A percentile compares a stretch with the other conserved stretches of the same genome.
Evolutionary conservation across 2,113 vertebrate species (phyloP).

Genomic region (Calyptommatus sinebrachiatus): DNA sequence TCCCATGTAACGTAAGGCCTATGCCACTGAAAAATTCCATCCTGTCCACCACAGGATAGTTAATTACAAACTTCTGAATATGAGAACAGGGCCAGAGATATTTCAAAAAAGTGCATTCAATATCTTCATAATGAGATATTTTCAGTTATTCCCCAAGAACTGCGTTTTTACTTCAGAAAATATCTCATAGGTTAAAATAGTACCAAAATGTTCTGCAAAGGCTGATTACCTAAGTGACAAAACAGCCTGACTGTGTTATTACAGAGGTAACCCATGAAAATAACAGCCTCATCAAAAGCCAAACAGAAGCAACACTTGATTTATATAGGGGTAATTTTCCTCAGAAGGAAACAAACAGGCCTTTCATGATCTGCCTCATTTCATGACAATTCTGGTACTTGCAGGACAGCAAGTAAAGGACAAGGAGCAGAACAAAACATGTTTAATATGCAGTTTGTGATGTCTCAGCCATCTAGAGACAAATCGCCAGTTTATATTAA

Average conservation of each 20-base stretch:
- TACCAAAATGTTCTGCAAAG: conserved; percentile 4
- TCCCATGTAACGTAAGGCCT: not conserved
- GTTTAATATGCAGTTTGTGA: not conserved
- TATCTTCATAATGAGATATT: not conserved
- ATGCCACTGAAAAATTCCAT: not conserved
- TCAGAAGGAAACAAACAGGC: not conserved
- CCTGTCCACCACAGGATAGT: not conserved
- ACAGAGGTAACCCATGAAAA: not conserved
- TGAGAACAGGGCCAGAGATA: not conserved
- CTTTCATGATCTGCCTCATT: not conserved
- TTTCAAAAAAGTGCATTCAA: not conserved
- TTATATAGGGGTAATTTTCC: not conserved
- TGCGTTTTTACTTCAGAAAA: not conserved
- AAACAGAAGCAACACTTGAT: not conserved
- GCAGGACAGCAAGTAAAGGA: not conserved
- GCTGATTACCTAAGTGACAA: not conserved
- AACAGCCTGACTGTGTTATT: not conserved
- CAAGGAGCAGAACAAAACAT: not conserved
- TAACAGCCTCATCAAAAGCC: not conserved
- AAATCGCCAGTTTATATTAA: not conserved
- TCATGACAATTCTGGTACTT: not conserved
- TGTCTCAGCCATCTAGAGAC: not conserved
- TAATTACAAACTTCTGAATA: not conserved
- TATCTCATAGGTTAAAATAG: not conserved
- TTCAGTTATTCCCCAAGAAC: not conserved